These are phyloP conservation scores for Sylvia borin DNA, from an alignment of 2,797 vertebrate genomes.

Conservation along the genomic window DNA sequence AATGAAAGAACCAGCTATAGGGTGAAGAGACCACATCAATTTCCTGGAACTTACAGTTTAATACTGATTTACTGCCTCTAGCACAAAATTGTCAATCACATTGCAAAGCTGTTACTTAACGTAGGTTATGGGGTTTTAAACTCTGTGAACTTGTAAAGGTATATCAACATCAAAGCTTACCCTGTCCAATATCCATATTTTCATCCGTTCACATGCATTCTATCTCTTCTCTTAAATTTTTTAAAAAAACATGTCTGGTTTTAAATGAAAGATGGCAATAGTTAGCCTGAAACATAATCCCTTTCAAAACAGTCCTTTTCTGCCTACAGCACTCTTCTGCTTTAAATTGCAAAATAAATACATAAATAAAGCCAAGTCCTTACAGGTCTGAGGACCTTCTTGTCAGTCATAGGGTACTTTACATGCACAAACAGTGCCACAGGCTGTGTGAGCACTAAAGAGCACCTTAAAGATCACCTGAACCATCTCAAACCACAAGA, in stretches of 20 bases:
- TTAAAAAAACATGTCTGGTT: background rate
- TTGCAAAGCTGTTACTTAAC: background rate
- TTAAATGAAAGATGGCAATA: background rate
- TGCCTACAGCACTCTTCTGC: background rate
- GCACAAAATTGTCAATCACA: background rate
- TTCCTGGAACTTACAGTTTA: background rate
- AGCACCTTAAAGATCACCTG: background rate
- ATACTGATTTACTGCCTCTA: background rate
- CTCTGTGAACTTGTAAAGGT: background rate
- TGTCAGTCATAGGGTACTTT: background rate
- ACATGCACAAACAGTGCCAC: background rate
- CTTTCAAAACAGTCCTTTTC: background rate
- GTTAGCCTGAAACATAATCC: background rate
- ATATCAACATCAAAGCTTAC: background rate
- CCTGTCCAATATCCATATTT: background rate
- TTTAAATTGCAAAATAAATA: slow-evolving; percentile 22
- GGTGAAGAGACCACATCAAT: background rate
- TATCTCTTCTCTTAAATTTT: background rate
- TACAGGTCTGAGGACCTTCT: background rate
- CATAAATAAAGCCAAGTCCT: background rate
- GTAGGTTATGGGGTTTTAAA: background rate
- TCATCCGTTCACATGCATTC: background rate
- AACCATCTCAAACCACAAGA: background rate
- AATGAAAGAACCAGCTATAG: background rate
- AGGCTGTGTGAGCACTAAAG: background rate